Evolutionary conservation across 2,888 invertebrate genomes (phyloP).

Genomic region (Andrena bucephala): DNA sequence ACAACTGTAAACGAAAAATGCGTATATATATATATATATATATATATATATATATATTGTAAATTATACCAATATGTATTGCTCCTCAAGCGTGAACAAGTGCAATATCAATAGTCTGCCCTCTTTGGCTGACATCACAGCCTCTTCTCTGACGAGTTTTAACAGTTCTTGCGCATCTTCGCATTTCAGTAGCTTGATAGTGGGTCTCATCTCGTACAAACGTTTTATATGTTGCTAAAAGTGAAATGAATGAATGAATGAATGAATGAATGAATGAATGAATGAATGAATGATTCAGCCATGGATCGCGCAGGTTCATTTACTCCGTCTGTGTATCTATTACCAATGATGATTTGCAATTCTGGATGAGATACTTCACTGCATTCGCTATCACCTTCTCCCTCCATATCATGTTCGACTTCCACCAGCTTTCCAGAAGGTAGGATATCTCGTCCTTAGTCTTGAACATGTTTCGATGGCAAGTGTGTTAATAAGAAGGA

Average conservation of each 20-base stretch:
- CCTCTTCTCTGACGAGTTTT: slow-evolving; percentile 59
- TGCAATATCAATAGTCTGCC: slow-evolving; percentile 65
- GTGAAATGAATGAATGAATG: neutral
- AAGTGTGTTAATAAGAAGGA: neutral
- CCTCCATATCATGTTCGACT: slow-evolving; percentile 52
- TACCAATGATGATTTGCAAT: slow-evolving; percentile 68
- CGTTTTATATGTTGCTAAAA: slow-evolving; percentile 68
- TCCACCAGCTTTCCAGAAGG: slow-evolving; percentile 72
- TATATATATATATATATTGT: no score
- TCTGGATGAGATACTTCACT: slow-evolving; percentile 59
- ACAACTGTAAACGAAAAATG: neutral
- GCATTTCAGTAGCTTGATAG: slow-evolving; percentile 54
- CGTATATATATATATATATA: no score
- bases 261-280: slow-evolving; percentile 15
- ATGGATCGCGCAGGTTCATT: neutral
- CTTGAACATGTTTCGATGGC: slow-evolving; percentile 42
- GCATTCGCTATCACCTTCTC: slow-evolving; percentile 66
- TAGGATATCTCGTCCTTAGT: slow-evolving; percentile 64
- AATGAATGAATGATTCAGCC: neutral
- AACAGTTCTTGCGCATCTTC: slow-evolving; percentile 57
- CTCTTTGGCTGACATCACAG: slow-evolving; percentile 57
- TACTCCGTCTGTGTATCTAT: slow-evolving; percentile 1
- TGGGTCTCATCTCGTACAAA: slow-evolving; percentile 62
- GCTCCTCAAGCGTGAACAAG: slow-evolving; percentile 64
- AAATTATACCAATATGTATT: slow-evolving; percentile 69